Evolutionary conservation across 2,797 vertebrate species (phyloP).

Genomic region (Microctenopoma stevenorrisi): DNA sequence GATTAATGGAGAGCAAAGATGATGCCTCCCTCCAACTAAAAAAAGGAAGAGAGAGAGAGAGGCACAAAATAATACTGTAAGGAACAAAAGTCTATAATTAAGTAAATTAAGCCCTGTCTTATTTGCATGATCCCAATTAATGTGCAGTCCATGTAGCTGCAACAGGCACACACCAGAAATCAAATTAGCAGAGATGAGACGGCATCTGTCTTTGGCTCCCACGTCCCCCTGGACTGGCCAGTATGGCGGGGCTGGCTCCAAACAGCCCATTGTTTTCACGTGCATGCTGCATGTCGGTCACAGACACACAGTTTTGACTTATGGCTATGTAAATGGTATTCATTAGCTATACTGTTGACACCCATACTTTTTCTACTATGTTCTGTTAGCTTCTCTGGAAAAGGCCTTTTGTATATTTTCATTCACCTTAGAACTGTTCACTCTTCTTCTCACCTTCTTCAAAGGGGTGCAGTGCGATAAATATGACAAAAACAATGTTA

Average conservation of each 20-base stretch:
- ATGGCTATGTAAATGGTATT: no score
- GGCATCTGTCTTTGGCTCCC: constrained; percentile 75
- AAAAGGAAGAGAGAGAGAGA: constrained; percentile 10
- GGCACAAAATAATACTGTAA: constrained; percentile 35
- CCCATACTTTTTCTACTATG: no score
- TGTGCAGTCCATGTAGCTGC: constrained; percentile 66
- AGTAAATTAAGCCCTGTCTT: constrained; percentile 74
- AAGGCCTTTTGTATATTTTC: background rate
- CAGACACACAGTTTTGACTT: constrained; percentile 48
- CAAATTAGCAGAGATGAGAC: constrained; percentile 79
- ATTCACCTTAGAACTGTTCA: background rate
- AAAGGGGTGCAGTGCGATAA: no score
- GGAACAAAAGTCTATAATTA: constrained; percentile 61
- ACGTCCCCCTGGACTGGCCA: constrained; percentile 67
- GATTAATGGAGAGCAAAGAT: constrained; percentile 44
- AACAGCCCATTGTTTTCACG: constrained; percentile 68
- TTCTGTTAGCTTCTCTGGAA: background rate
- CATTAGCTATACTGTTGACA: no score
- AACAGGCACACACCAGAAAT: constrained; percentile 74
- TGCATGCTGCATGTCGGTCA: constrained; percentile 59
- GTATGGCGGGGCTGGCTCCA: constrained; percentile 58
- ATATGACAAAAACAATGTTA: background rate
- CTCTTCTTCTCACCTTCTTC: background rate
- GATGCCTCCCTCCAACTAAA: constrained; percentile 55
- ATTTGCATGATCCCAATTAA: constrained; percentile 80